phyloP scores from a whole-genome alignment of 30 jellyfish, hydroid and myxozoan species.

The Aurelia sp. region DNA sequence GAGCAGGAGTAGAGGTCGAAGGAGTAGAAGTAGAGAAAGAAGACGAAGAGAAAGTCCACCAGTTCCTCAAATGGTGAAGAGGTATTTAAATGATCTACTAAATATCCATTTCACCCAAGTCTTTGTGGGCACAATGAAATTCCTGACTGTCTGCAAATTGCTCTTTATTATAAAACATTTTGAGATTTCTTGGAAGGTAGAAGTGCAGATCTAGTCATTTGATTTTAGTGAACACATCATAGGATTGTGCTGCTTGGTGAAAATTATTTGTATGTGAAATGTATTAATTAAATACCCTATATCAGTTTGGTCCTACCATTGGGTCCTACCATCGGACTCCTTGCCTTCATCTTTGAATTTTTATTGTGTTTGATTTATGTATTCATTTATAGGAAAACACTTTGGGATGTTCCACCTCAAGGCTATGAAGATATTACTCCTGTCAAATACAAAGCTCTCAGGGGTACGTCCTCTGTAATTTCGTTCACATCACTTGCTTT shows the following conservation, averaged over 20 bases:
- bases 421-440: conserved; percentile 99
- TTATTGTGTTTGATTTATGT: not conserved
- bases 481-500: too few relatives aligned
- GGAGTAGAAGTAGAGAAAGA: conserved; percentile 76
- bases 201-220: too few relatives aligned
- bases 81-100: conserved; percentile 8
- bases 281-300: too few relatives aligned
- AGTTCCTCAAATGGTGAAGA: conserved; percentile 45
- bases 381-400: conserved; percentile 67
- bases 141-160: too few relatives aligned
- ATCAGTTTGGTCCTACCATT: not conserved
- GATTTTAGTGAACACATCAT: too few relatives aligned
- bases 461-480: conserved; percentile 58
- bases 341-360: not conserved
- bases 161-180: too few relatives aligned
- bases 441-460: conserved; percentile 92
- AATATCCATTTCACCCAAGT: too few relatives aligned
- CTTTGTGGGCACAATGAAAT: too few relatives aligned
- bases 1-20: conserved; percentile 40
- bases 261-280: too few relatives aligned
- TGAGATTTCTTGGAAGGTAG: too few relatives aligned
- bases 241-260: too few relatives aligned
- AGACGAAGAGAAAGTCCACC: conserved; percentile 73
- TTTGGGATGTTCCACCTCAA: conserved; percentile 98
- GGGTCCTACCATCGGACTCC: not conserved